Evolutionary conservation across 2,797 vertebrate genomes (phyloP).

Genomic region (Xenopus petersii): DNA sequence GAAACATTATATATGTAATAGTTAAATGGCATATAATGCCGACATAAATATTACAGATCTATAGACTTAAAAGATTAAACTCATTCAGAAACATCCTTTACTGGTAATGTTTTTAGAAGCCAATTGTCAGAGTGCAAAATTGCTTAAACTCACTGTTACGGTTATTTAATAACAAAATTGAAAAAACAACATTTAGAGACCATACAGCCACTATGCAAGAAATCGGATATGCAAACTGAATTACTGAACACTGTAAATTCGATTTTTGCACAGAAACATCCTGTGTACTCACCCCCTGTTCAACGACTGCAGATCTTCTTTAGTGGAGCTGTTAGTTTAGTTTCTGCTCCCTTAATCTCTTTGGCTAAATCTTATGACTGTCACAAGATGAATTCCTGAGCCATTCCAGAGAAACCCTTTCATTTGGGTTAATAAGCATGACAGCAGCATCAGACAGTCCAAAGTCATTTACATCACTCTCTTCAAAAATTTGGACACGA

Average conservation of each 20-base stretch:
- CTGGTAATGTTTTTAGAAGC: too few species aligned
- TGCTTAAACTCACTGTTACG: not conserved
- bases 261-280: not conserved
- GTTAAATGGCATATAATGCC: too few species aligned
- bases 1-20: too few species aligned
- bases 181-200: too few species aligned
- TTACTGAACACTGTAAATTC: not conserved
- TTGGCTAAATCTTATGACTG: conserved; percentile 32
- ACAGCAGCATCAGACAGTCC: not conserved
- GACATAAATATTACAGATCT: too few species aligned
- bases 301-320: not conserved
- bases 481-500: too few species aligned
- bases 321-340: conserved; percentile 7
- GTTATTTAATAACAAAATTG: not conserved
- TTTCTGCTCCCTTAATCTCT: conserved; percentile 34
- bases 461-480: too few species aligned
- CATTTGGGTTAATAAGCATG: conserved; percentile 39
- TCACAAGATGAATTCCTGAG: conserved; percentile 32
- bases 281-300: conserved; percentile 19
- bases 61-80: too few species aligned
- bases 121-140: too few species aligned
- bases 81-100: too few species aligned
- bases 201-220: not conserved
- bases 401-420: conserved; percentile 1
- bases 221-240: not conserved